These are phyloP conservation scores for Tachyglossus aculeatus DNA, from an alignment of 2,797 vertebrate species.

Conservation along the genomic window DNA sequence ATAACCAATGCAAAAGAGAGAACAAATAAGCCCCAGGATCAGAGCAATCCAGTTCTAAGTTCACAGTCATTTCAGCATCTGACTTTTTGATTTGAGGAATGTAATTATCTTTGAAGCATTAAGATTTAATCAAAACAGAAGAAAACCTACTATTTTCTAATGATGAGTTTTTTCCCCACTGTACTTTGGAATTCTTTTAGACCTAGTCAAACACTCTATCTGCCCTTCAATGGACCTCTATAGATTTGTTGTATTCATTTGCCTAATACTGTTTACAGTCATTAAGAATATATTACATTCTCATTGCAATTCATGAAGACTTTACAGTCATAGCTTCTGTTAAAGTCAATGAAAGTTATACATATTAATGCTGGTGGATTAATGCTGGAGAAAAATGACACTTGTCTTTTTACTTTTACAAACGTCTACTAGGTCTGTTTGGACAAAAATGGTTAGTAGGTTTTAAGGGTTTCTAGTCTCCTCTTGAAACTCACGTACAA, in stretches of 20 bases:
- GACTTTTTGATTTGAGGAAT: slow-evolving; percentile 28
- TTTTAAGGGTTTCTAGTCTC: neutral
- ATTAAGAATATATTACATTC: neutral
- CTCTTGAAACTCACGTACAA: slow-evolving; percentile 6
- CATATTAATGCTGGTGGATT: neutral
- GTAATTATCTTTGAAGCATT: slow-evolving; percentile 29
- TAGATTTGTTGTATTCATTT: neutral
- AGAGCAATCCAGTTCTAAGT: neutral
- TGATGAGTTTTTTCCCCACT: neutral
- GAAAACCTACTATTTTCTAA: slow-evolving; percentile 9
- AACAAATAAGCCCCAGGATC: slow-evolving; percentile 25
- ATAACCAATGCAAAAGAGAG: slow-evolving; percentile 21
- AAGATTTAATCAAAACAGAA: slow-evolving; percentile 29
- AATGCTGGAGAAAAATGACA: neutral
- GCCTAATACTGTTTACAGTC: neutral
- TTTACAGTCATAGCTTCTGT: neutral
- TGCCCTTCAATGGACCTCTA: neutral
- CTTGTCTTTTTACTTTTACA: neutral
- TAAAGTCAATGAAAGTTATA: neutral
- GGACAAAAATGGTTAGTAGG: neutral
- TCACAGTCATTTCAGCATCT: too few species aligned
- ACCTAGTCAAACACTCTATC: neutral
- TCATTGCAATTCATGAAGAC: neutral
- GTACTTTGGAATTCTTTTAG: neutral
- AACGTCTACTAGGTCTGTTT: neutral